Percentiles rank a stretch among this genome's conserved stretches.
phyloP scores from a whole-genome alignment of 2,888 invertebrate species.

The Ornithoptera priamus region DNA sequence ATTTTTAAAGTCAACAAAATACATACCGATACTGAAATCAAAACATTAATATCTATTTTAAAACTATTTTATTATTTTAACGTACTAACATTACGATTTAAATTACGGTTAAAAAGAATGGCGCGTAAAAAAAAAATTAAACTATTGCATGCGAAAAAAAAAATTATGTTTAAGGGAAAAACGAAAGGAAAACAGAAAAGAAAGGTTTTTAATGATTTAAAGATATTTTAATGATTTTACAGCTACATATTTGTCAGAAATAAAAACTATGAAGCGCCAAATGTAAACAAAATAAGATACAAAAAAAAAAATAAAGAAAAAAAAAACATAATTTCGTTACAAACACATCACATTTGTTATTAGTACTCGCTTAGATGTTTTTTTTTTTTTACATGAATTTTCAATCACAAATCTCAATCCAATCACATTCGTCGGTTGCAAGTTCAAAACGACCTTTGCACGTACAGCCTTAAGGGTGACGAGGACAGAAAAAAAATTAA shows the following conservation, averaged over 20 bases:
- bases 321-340: neutral
- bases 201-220: neutral
- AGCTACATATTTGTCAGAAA: constrained; percentile 1
- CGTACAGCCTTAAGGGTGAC: neutral
- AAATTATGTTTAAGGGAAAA: neutral
- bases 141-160: neutral
- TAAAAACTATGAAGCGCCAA: neutral
- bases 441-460: neutral
- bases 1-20: neutral
- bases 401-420: neutral
- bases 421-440: neutral
- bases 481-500: neutral
- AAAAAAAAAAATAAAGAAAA: neutral
- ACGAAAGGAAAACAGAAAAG: neutral
- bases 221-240: neutral
- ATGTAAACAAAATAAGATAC: neutral
- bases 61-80: neutral
- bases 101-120: neutral
- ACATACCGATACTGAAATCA: neutral
- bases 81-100: neutral
- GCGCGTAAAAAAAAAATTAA: neutral
- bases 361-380: neutral
- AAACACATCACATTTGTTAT: neutral
- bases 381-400: too few relatives aligned
- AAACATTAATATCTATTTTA: neutral